These are phyloP conservation scores for Characodon lateralis DNA, from an alignment of 2,797 vertebrate genomes.

Conservation along the genomic window DNA sequence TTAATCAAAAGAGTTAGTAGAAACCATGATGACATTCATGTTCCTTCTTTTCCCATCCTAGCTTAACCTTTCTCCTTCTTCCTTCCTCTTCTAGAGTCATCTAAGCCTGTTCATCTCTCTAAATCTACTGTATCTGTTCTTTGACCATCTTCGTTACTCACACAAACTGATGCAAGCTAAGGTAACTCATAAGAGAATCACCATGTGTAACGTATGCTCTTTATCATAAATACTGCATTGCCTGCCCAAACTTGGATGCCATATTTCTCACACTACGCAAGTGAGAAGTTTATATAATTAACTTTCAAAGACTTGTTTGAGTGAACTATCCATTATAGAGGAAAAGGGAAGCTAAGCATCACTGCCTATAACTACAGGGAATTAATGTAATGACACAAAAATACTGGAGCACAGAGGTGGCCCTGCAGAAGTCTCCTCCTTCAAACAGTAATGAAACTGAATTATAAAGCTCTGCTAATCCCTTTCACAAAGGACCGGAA, in stretches of 20 bases:
- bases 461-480: conserved; percentile 74
- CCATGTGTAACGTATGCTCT: conserved; percentile 58
- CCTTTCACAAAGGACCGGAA: conserved; percentile 59
- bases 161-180: conserved; percentile 67
- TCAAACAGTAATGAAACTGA: conserved; percentile 74
- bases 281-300: conserved; percentile 64
- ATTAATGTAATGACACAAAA: conserved; percentile 75
- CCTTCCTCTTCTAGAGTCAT: conserved; percentile 32
- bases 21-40: conserved; percentile 19
- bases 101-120: conserved; percentile 56
- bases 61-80: conserved; percentile 14
- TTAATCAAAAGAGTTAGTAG: conserved; percentile 35
- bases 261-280: conserved; percentile 33
- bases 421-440: conserved; percentile 53
- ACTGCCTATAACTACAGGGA: conserved; percentile 52
- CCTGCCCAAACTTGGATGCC: conserved; percentile 12
- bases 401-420: conserved; percentile 66
- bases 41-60: conserved; percentile 3
- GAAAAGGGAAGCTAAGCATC: conserved; percentile 44
- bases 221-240: conserved; percentile 37
- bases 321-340: conserved; percentile 45
- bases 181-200: conserved; percentile 61
- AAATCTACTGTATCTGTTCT: conserved; percentile 62
- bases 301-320: conserved; percentile 65
- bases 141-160: conserved; percentile 45